A percentile compares a stretch with the other conserved stretches of the same genome.
These are phyloP conservation scores for Anabacerthia variegaticeps DNA, from an alignment of 2,797 vertebrate species.

Conservation along the genomic window DNA sequence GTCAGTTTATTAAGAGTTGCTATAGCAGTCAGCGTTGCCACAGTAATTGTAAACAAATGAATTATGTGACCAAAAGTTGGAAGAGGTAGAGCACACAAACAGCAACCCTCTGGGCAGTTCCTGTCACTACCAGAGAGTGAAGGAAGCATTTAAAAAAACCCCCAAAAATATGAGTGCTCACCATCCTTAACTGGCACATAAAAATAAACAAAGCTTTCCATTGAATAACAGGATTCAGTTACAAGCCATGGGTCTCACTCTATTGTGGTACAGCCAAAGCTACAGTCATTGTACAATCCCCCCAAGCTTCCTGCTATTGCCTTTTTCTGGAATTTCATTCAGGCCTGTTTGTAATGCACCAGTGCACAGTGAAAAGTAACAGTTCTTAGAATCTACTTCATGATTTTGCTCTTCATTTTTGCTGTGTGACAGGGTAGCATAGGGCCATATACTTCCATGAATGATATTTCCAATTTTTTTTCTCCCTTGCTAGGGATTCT, in stretches of 20 bases:
- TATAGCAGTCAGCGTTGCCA: conserved; percentile 49
- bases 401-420: not conserved
- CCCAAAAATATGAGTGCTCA: not conserved
- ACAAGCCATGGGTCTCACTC: not conserved
- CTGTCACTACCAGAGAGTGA: not conserved
- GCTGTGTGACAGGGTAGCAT: not conserved
- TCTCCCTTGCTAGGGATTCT: not conserved
- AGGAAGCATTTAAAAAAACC: not conserved
- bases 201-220: not conserved
- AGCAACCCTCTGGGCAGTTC: conserved; percentile 3
- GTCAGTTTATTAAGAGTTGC: conserved; percentile 39
- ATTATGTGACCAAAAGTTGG: conserved; percentile 2
- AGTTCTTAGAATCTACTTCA: not conserved
- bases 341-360: not conserved
- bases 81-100: not conserved
- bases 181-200: not conserved
- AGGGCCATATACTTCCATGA: not conserved
- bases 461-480: not conserved
- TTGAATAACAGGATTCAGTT: not conserved
- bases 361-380: not conserved
- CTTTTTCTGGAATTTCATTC: not conserved
- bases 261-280: not conserved
- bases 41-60: conserved; percentile 70
- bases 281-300: not conserved
- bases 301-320: not conserved